These are phyloP conservation scores for Poliocrania exsul DNA, from an alignment of 2,797 vertebrate genomes.

Conservation along the genomic window DNA sequence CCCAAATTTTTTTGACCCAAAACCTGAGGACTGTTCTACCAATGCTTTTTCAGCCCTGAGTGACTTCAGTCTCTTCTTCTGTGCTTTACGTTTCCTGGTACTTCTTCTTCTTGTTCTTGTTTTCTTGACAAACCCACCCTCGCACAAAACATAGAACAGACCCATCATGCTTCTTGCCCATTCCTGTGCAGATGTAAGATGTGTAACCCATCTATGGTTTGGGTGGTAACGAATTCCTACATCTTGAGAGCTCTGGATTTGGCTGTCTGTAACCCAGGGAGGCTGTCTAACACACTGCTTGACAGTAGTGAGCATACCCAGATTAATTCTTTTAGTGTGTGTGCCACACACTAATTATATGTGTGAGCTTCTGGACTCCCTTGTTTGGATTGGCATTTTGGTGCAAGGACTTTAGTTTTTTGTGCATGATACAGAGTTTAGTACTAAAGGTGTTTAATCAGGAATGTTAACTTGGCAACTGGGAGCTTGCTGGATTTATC, in stretches of 20 bases:
- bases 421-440: not conserved
- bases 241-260: not conserved
- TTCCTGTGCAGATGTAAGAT: not conserved
- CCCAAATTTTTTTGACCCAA: not conserved
- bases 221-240: not conserved
- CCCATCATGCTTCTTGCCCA: not conserved
- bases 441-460: not conserved
- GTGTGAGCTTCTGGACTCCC: not conserved
- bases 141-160: not conserved
- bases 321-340: not conserved
- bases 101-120: not conserved
- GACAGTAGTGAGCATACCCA: not conserved
- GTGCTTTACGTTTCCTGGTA: not conserved
- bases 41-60: not conserved
- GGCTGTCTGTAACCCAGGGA: not conserved
- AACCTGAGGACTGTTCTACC: not conserved
- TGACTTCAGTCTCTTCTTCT: not conserved
- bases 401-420: not conserved
- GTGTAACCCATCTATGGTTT: not conserved
- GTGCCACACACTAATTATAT: not conserved
- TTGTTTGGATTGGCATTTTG: not conserved
- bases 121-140: not conserved
- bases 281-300: not conserved
- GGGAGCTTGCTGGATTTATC: not conserved
- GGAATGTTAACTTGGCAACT: not conserved